These are phyloP conservation scores for Spicauda simplicius DNA, from an alignment of 2,888 invertebrate species.

Conservation along the genomic window DNA sequence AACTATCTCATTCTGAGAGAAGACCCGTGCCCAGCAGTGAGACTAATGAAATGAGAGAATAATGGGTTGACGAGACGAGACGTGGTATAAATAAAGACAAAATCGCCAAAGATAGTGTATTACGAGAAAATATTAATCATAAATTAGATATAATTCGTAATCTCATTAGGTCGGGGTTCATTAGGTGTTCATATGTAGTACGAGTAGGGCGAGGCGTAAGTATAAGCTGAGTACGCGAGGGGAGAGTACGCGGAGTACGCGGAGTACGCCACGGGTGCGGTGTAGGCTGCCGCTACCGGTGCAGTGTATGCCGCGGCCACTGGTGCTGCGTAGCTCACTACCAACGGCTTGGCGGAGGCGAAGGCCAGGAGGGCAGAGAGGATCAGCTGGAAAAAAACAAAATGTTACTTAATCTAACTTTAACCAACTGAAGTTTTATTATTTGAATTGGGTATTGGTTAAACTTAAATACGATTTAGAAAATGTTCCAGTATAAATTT, in stretches of 20 bases:
- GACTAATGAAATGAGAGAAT: too few species aligned
- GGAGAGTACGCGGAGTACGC: constrained; percentile 63
- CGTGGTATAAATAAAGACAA: constrained; percentile 1
- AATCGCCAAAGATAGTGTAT: constrained; percentile 21
- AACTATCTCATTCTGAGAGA: too few species aligned
- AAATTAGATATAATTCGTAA: constrained; percentile 23
- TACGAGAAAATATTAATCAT: constrained; percentile 10
- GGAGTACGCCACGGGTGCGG: constrained; percentile 57
- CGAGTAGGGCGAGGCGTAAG: constrained; percentile 54
- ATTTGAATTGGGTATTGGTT: not conserved
- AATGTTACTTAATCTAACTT: not conserved
- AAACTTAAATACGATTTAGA: too few species aligned
- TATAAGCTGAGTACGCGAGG: constrained; percentile 55
- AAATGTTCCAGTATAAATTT: too few species aligned
- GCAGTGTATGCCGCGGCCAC: constrained; percentile 55
- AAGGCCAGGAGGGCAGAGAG: constrained; percentile 82
- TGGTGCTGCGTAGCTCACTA: constrained; percentile 53
- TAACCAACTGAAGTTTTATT: too few species aligned
- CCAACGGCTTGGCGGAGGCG: constrained; percentile 58
- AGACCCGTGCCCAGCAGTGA: too few species aligned
- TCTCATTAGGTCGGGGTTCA: constrained; percentile 20
- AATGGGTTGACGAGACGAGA: too few species aligned
- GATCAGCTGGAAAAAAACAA: constrained; percentile 67
- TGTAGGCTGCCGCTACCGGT: constrained; percentile 55
- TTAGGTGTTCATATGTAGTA: constrained; percentile 49